These are phyloP conservation scores for Coelopa pilipes DNA, from an alignment of 2,888 invertebrate species.

Conservation along the genomic window DNA sequence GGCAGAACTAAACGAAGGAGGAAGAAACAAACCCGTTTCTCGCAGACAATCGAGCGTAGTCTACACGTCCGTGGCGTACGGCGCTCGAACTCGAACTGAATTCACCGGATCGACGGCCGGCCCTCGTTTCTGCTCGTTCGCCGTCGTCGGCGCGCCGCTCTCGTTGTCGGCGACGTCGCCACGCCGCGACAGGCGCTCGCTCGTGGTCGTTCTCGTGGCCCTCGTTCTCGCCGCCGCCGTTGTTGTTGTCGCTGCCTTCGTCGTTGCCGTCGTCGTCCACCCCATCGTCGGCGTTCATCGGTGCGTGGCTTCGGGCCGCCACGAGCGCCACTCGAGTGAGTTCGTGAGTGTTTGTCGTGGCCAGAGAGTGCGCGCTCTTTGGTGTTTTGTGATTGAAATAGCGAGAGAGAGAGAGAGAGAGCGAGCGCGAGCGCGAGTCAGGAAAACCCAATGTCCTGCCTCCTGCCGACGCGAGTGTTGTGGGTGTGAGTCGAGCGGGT, in stretches of 20 bases:
- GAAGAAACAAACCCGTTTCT: conserved; percentile 47
- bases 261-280: background rate
- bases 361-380: background rate
- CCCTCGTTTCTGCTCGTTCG: conserved; percentile 36
- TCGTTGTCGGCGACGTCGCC: background rate
- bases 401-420: no score
- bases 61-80: conserved; percentile 63
- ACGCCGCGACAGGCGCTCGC: background rate
- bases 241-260: background rate
- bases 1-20: no score
- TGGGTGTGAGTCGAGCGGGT: background rate
- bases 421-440: no score
- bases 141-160: background rate
- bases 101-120: conserved; percentile 47
- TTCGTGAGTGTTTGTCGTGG: background rate
- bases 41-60: conserved; percentile 54
- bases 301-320: no score
- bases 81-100: conserved; percentile 67
- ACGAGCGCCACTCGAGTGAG: background rate
- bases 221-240: background rate
- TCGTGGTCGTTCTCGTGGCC: background rate
- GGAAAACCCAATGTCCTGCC: conserved; percentile 4
- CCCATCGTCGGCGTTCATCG: background rate
- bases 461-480: background rate
- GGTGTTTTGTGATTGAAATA: background rate